Base-by-base conservation (phyloP, 2,797 vertebrate species). In the Limosa lapponica region DNA sequence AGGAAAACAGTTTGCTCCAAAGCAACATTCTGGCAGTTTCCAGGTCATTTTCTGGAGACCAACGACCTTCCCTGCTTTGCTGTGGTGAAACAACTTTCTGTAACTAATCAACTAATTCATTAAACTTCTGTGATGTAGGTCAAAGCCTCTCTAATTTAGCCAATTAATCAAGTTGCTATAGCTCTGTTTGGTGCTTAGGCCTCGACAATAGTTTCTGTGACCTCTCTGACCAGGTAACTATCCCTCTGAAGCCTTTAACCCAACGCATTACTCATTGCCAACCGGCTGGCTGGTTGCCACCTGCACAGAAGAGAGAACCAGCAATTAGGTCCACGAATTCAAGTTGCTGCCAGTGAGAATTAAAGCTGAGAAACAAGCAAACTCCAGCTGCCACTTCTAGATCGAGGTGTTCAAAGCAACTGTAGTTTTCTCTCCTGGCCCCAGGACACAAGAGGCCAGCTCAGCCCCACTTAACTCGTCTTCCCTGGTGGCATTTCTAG, bases 131-230 rank as follows among this genome's bases (percentile, higher is more conserved):
- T 84, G 92, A 94, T 83, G 94, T 46, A 93, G 97, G 97, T 96
- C 96, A 95, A 55, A 96, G 92, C 94, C 91, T 67, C 89, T 78
- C 39, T 69, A 95, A 96, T 96, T 90, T 80, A 85, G 92, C 85
- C 96, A 96, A 96, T 97, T 97, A 97, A 98, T 98, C 97, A 97
- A 83, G 74, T 65, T 32, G 87, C 95, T 82, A 28, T 62, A 90
- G 89, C 90, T 92, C 82, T 22, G 16, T 74, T 95, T 25, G n/a
- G 73, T 23, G 48, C 70, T 83, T 46, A 64, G 87, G 93, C 87
- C 81, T 81, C 32, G 67, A 95, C 97, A 90, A 94, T 59, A 89
- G 91, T 89, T 97, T 88, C 86, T 88, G 86, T 95, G 95, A 97
- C 97, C 97, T 94, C 95, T 93, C 84, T 91, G 95, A 91, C 92